Evolutionary conservation across 2,113 vertebrate species (phyloP), one percentile per base, ranked within the genome.

Genomic region (Todiramphus chloris): DNA sequence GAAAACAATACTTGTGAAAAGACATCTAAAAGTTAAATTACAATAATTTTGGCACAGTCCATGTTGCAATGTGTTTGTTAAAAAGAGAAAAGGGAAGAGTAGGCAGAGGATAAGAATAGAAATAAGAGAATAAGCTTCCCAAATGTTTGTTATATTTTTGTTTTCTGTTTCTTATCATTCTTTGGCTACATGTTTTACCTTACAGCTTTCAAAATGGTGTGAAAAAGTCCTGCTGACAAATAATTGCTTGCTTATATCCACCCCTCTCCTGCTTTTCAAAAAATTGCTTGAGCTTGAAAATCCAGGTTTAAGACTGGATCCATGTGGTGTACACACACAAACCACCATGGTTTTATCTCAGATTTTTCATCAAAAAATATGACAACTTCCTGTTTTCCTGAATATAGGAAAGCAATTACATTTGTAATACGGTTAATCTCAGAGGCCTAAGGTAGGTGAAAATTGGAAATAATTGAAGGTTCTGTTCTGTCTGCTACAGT

Each of bases 221-320:
- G 23, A 76, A 19, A 39, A 58, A 44, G 8, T 83, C 14, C 28
- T n/a, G 58, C 20, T 31, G 35, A 6, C 14, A 83, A 69, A 53
- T 44, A 81, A 83, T 58, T 69, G 2, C 5, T 88, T 46, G 18
- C 10, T 83, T 74, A 77, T 31, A 74, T 6, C 4, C 11, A 76
- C 4, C 3, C 70, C 28, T 44, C 8, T 13, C 1, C 2, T 2
- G 2, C 4, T 56, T 79, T 33, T 39, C 0, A 46, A 78, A 72
- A 89, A 51, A 16, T 5, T 16, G 1, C 4, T 53, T 51, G 19
- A 78, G 2, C 18, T 82, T 62, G 21, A 93, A 89, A 94, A 74
- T 77, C 6, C 17, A 33, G 10, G 5, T 28, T 72, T 86, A 64
- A 73, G 8, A 30, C 30, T 53, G 16, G 23, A 75, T n/a, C 20